These are phyloP conservation scores for Phthorimaea operculella DNA, from an alignment of 1,140 invertebrate genomes.

Conservation along the genomic window DNA sequence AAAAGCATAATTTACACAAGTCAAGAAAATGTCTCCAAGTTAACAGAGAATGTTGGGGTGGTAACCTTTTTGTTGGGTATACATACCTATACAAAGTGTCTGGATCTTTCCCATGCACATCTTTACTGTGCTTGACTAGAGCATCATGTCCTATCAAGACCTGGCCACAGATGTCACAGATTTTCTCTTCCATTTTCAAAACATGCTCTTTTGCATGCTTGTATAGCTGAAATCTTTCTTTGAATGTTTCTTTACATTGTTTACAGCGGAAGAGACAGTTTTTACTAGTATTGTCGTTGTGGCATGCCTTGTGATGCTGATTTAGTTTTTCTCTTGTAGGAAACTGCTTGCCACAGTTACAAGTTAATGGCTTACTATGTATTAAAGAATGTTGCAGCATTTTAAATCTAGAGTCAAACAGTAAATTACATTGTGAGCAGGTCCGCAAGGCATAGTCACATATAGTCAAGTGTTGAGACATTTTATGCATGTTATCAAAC, in stretches of 20 bases:
- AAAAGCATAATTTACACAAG: too few species aligned
- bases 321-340: constrained; percentile 28
- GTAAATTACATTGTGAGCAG: constrained; percentile 39
- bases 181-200: constrained; percentile 32
- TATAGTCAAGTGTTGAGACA: constrained; percentile 44
- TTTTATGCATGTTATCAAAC: constrained; percentile 35
- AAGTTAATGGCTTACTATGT: constrained; percentile 36
- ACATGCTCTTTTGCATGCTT: constrained; percentile 49
- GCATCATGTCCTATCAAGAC: constrained; percentile 37
- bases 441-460: constrained; percentile 46
- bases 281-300: constrained; percentile 35
- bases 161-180: constrained; percentile 54
- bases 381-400: constrained; percentile 37
- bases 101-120: constrained; percentile 33
- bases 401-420: constrained; percentile 52
- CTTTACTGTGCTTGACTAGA: constrained; percentile 40
- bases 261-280: constrained; percentile 47
- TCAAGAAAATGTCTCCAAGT: too few species aligned
- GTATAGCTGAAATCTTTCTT: constrained; percentile 41
- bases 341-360: constrained; percentile 45
- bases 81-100: constrained; percentile 37
- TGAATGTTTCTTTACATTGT: constrained; percentile 42
- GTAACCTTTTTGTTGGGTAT: neutral
- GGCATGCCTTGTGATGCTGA: constrained; percentile 37
- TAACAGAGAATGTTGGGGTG: too few species aligned